phyloP scores from a whole-genome alignment of 2,888 invertebrate species.

The Caenorhabditis japonica region DNA sequence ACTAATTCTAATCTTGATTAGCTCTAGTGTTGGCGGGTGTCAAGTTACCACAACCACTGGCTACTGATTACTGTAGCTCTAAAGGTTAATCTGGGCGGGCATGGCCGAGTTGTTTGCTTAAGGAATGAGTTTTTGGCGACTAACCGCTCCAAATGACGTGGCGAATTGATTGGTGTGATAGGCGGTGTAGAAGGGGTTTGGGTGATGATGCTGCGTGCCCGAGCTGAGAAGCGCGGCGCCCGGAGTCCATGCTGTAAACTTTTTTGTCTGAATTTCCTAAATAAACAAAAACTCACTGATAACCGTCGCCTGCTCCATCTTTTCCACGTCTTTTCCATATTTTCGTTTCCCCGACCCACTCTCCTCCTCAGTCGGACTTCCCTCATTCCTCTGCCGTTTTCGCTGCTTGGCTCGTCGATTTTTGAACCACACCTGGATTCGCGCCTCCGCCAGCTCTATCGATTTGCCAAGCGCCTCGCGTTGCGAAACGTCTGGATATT shows the following conservation, averaged over 20 bases:
- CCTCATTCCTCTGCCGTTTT: constrained; percentile 62
- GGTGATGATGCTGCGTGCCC: constrained; percentile 1
- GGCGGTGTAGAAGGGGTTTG: constrained; percentile 1
- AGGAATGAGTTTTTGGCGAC: too few relatives aligned
- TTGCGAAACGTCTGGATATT: constrained; percentile 62
- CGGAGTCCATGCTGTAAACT: constrained; percentile 48
- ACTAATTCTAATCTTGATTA: too few relatives aligned
- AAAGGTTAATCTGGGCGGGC: too few relatives aligned
- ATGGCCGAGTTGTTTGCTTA: too few relatives aligned
- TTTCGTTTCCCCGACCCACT: constrained; percentile 5
- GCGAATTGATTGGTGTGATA: not conserved
- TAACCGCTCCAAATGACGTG: too few relatives aligned
- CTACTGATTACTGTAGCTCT: too few relatives aligned
- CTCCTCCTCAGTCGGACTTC: constrained; percentile 11
- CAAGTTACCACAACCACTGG: too few relatives aligned
- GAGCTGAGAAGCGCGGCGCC: constrained; percentile 41
- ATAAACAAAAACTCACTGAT: constrained; percentile 34
- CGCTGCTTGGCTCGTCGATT: constrained; percentile 64
- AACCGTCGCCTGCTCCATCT: constrained; percentile 28
- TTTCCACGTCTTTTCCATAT: constrained; percentile 5
- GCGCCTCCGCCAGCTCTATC: constrained; percentile 57
- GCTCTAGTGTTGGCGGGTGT: too few relatives aligned
- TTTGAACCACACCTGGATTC: constrained; percentile 70
- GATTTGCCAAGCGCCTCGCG: constrained; percentile 58
- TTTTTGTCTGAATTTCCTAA: not conserved